Conservation (phyloP, 2,888 invertebrate species). For the Andricus quercusramuli region DNA sequence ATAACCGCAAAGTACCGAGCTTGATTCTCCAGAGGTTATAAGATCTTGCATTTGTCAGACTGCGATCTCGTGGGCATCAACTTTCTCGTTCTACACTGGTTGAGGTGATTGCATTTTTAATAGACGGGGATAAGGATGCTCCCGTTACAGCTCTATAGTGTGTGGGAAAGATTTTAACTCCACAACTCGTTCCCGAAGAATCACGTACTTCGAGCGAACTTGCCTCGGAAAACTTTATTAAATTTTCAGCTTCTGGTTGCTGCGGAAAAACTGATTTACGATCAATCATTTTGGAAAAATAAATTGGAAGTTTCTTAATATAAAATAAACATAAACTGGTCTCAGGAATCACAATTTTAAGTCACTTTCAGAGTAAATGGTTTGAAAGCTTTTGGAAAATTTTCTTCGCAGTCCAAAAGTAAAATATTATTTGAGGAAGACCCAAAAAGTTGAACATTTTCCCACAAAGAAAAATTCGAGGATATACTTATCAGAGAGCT, state of each 20-base stretch:
- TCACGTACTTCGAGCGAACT: neutral
- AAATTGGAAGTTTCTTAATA: no score
- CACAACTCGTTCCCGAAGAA: neutral
- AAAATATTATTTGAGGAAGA: no score
- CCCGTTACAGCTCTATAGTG: neutral
- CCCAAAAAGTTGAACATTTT: no score
- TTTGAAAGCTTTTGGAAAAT: no score
- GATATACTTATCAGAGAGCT: no score
- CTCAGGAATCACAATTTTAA: no score
- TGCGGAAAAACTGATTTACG: neutral
- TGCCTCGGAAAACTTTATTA: neutral
- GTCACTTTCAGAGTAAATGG: no score
- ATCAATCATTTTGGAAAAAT: neutral
- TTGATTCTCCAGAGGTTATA: neutral
- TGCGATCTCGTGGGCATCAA: slow-evolving; percentile 9
- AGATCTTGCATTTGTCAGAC: slow-evolving; percentile 16
- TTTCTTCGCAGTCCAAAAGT: no score
- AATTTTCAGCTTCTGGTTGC: neutral
- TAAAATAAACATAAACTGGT: no score
- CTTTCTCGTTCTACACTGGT: neutral
- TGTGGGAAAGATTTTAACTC: neutral
- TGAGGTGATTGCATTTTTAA: slow-evolving; percentile 14
- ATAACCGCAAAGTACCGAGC: slow-evolving; percentile 22
- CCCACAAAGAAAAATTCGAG: no score
- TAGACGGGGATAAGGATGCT: neutral